phyloP scores from a whole-genome alignment of 2,888 invertebrate genomes.

The Oscheius myriophilus region DNA sequence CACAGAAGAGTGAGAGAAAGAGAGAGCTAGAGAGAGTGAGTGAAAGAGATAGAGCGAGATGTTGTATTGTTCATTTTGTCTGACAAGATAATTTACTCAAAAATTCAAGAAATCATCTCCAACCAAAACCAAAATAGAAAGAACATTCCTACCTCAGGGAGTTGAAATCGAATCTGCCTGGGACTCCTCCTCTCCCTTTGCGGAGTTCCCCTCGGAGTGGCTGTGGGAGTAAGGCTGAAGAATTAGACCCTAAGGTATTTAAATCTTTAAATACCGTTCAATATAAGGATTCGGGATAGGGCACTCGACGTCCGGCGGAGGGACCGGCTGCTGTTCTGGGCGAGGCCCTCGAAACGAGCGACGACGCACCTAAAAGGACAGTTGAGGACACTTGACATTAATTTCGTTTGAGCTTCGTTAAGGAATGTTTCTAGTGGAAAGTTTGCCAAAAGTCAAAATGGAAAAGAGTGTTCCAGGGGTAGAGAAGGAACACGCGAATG shows the following conservation, averaged over 20 bases:
- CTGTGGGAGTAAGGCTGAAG: constrained; percentile 16
- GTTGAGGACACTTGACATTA: not conserved
- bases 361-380: constrained; percentile 18
- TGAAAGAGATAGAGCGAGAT: too few species aligned
- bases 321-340: constrained; percentile 35
- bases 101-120: too few species aligned
- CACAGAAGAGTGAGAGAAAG: too few species aligned
- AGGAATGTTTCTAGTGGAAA: too few species aligned
- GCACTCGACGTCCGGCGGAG: constrained; percentile 45
- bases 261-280: constrained; percentile 13
- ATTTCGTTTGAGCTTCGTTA: not conserved
- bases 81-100: too few species aligned
- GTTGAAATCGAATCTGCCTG: constrained; percentile 48
- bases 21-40: too few species aligned
- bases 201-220: constrained; percentile 20
- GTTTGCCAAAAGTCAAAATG: too few species aligned
- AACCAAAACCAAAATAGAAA: too few species aligned
- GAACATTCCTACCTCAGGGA: constrained; percentile 51
- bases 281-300: constrained; percentile 3
- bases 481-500: too few species aligned
- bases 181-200: constrained; percentile 9
- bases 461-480: too few species aligned
- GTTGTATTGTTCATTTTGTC: too few species aligned
- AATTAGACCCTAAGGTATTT: not conserved
- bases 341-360: constrained; percentile 17